These are phyloP conservation scores for Latheticus oryzae DNA, from an alignment of 2,888 invertebrate species.

Conservation along the genomic window DNA sequence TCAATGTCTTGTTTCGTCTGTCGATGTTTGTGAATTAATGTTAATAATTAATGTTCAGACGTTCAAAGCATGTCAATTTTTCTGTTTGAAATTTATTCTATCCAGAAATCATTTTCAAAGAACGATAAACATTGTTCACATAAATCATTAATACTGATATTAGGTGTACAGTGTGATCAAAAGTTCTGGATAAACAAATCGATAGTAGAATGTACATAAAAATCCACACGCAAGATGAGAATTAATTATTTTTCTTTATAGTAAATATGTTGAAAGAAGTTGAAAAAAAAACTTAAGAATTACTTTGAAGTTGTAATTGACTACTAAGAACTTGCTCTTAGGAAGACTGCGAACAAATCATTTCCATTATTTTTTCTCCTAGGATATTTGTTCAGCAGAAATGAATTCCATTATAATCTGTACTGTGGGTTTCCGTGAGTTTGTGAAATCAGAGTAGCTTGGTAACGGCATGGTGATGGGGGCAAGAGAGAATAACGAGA, in stretches of 20 bases:
- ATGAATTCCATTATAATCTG: conserved; percentile 45
- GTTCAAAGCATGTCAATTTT: too few relatives aligned
- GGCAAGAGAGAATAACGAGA: conserved; percentile 62
- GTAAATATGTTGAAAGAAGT: too few relatives aligned
- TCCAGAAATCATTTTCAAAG: conserved; percentile 29
- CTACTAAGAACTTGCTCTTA: conserved; percentile 5
- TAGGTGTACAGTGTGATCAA: conserved; percentile 11
- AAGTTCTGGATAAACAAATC: conserved; percentile 32
- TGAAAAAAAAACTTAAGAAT: conserved; percentile 8
- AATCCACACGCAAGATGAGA: conserved; percentile 24
- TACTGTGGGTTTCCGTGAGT: conserved; percentile 43
- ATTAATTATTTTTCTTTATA: conserved; percentile 29
- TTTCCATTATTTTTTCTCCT: conserved; percentile 38
- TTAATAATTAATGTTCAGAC: too few relatives aligned
- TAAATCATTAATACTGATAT: conserved; percentile 36
- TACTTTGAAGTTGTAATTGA: conserved; percentile 20
- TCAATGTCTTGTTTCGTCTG: too few relatives aligned
- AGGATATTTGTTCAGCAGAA: conserved; percentile 43
- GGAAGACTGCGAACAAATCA: conserved; percentile 44
- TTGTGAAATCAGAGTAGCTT: conserved; percentile 46
- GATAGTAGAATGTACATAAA: conserved; percentile 17
- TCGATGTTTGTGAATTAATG: too few relatives aligned
- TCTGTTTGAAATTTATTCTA: conserved; percentile 16
- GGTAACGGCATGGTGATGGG: conserved; percentile 45
- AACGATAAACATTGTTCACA: conserved; percentile 22